These are phyloP conservation scores for Chloropsis hardwickii DNA, from an alignment of 2,113 vertebrate species.

Conservation along the genomic window DNA sequence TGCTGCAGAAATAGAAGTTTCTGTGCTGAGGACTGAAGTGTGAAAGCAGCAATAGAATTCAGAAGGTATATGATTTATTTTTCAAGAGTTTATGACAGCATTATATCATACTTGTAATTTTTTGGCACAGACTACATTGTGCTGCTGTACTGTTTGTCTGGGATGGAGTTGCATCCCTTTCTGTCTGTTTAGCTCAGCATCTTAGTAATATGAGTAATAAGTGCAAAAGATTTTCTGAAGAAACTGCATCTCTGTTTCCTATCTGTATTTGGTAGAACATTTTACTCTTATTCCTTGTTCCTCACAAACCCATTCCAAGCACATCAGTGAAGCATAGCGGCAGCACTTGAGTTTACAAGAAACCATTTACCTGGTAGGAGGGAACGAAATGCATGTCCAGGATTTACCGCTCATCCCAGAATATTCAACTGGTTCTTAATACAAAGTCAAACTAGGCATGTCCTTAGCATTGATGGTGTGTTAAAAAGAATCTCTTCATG, in stretches of 20 bases:
- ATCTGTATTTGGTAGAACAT: background rate
- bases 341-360: slow-evolving; percentile 2
- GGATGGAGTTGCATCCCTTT: background rate
- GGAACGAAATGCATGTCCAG: background rate
- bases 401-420: background rate
- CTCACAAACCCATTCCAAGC: slow-evolving; percentile 12
- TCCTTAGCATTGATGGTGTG: background rate
- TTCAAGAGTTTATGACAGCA: slow-evolving; percentile 50
- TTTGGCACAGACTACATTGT: background rate
- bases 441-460: background rate
- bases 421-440: background rate
- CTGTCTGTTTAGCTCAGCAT: background rate
- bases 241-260: background rate
- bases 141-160: background rate
- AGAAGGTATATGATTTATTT: slow-evolving; percentile 63
- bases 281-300: background rate
- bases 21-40: background rate
- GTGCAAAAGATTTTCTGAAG: background rate
- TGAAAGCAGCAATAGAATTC: slow-evolving; percentile 13
- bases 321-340: background rate
- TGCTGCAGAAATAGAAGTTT: background rate
- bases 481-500: background rate
- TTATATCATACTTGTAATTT: slow-evolving; percentile 46
- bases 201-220: background rate
- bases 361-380: slow-evolving; percentile 1